Evolutionary conservation across 2,113 vertebrate genomes (phyloP).

Genomic region (Phoenicopterus ruber): DNA sequence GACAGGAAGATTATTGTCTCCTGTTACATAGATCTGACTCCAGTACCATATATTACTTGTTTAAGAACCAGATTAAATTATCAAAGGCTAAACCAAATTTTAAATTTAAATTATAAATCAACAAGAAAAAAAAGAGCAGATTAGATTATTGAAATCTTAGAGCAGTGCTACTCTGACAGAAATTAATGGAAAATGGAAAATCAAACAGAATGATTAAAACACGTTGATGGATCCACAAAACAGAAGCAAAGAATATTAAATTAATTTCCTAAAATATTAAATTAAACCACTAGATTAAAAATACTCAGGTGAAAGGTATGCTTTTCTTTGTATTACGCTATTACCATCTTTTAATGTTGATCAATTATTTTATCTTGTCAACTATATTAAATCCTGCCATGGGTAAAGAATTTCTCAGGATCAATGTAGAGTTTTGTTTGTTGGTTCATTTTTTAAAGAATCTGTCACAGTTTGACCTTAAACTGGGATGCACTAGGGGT

Average conservation of each 20-base stretch:
- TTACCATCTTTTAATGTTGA: background rate
- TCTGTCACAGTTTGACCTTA: background rate
- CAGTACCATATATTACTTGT: background rate
- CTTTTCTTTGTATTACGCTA: background rate
- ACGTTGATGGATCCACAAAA: background rate
- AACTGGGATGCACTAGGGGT: background rate
- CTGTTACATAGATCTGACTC: background rate
- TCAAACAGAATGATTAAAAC: constrained; percentile 2
- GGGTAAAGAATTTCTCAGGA: background rate
- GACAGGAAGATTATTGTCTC: background rate
- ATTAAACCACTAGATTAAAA: background rate
- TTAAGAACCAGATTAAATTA: constrained; percentile 22
- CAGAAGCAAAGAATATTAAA: background rate
- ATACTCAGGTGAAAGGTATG: background rate
- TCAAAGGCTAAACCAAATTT: background rate
- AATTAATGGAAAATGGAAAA: constrained; percentile 12
- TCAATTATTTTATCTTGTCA: background rate
- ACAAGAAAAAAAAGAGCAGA: background rate
- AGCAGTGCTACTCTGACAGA: background rate
- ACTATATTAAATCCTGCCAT: background rate
- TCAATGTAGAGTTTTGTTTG: background rate
- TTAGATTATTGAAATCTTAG: constrained; percentile 4
- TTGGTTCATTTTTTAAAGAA: background rate
- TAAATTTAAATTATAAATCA: constrained; percentile 12
- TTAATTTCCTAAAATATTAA: background rate